Conservation (phyloP, 1,140 invertebrate genomes). For the Heterodera carotae region DNA sequence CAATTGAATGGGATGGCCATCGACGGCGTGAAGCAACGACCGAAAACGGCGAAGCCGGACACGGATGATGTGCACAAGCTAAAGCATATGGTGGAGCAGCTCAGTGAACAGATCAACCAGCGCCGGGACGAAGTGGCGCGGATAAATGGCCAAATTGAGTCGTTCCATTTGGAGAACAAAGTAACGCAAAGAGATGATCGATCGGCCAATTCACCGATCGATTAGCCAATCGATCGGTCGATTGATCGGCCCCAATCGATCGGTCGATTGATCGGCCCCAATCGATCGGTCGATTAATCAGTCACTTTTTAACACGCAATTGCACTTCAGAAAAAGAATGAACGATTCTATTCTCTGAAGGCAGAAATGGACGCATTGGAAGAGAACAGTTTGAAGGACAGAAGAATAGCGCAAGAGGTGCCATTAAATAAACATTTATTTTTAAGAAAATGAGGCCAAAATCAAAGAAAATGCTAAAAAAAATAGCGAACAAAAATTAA, state of each 20-base stretch:
- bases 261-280: no score
- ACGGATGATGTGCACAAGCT: constrained; percentile 35
- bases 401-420: constrained; percentile 34
- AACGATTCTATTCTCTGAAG: constrained; percentile 48
- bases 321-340: constrained; percentile 45
- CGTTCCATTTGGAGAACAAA: constrained; percentile 48
- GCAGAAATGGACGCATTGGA: constrained; percentile 43
- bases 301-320: not conserved
- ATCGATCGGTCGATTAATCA: not conserved
- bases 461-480: no score
- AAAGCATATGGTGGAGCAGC: constrained; percentile 46
- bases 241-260: no score
- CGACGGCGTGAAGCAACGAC: constrained; percentile 29
- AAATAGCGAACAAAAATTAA: no score
- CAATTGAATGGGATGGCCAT: constrained; percentile 31
- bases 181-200: constrained; percentile 21
- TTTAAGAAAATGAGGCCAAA: no score
- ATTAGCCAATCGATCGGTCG: not conserved
- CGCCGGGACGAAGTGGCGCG: constrained; percentile 27
- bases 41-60: constrained; percentile 51
- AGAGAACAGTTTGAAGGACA: constrained; percentile 33
- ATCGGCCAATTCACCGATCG: not conserved
- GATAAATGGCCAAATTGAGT: constrained; percentile 41
- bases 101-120: constrained; percentile 39
- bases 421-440: constrained; percentile 20